Conservation (phyloP, 2,888 invertebrate genomes). For the Osedax fenrisi region DNA sequence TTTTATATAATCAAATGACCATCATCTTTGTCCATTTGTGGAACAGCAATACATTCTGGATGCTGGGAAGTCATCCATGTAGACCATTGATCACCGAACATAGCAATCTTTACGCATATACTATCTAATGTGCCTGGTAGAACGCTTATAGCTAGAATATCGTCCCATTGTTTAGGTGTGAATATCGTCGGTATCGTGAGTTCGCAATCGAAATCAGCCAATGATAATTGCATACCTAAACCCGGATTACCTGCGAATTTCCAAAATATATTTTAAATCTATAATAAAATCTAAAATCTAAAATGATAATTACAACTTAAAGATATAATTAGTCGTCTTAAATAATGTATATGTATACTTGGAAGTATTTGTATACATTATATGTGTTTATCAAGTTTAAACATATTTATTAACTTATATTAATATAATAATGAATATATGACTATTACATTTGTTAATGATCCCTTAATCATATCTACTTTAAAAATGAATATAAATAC, state of each 20-base stretch:
- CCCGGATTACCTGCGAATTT: conserved; percentile 45
- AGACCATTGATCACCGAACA: conserved; percentile 43
- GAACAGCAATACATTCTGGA: conserved; percentile 42
- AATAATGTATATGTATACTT: no score
- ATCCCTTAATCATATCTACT: no score
- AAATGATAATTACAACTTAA: no score
- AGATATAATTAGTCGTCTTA: no score
- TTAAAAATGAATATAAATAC: no score
- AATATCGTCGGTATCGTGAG: conserved; percentile 44
- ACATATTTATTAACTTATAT: no score
- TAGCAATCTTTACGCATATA: conserved; percentile 45
- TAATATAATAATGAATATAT: no score
- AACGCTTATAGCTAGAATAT: conserved; percentile 47
- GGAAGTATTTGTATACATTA: no score
- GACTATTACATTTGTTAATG: no score
- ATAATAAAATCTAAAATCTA: no score
- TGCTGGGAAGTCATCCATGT: conserved; percentile 42
- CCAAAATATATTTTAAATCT: neutral
- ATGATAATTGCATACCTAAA: conserved; percentile 45
- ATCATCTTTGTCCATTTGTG: conserved; percentile 13
- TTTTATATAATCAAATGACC: no score
- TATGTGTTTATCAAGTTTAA: no score
- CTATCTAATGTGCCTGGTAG: conserved; percentile 47
- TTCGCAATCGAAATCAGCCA: conserved; percentile 46
- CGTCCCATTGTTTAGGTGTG: conserved; percentile 47